These are phyloP conservation scores for Indicator indicator DNA, from an alignment of 2,113 vertebrate genomes.

Conservation along the genomic window DNA sequence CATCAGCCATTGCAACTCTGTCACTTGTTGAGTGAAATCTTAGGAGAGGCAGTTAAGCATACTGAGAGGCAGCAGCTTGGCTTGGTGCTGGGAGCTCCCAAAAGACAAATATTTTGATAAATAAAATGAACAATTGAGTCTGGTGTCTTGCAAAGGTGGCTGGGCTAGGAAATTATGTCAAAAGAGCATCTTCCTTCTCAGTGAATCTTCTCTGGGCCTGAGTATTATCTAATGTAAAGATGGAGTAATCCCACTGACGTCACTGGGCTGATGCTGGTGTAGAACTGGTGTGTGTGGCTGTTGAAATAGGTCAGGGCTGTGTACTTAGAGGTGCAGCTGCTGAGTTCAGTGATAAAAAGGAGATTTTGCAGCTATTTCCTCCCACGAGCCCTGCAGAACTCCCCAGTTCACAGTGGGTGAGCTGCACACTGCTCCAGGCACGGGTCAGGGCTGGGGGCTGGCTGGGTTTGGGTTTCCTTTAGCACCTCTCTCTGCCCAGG, in stretches of 20 bases:
- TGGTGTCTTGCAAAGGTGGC: background rate
- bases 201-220: background rate
- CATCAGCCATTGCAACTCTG: background rate
- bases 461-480: background rate
- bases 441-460: accelerated
- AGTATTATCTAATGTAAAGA: background rate
- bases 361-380: constrained; percentile 14
- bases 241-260: constrained; percentile 12
- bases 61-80: background rate
- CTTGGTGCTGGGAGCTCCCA: background rate
- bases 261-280: background rate
- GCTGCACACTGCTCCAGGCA: background rate
- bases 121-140: background rate
- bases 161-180: background rate
- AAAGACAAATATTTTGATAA: background rate
- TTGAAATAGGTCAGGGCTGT: constrained; percentile 16
- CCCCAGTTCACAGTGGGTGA: background rate
- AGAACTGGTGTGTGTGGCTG: background rate
- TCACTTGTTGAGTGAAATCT: background rate
- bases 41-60: background rate
- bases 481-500: background rate
- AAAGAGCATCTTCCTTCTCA: background rate
- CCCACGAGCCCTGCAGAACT: background rate
- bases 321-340: background rate
- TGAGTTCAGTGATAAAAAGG: background rate